Evolutionary conservation across 2,797 vertebrate species (phyloP).

Genomic region (Hippoglossus hippoglossus): DNA sequence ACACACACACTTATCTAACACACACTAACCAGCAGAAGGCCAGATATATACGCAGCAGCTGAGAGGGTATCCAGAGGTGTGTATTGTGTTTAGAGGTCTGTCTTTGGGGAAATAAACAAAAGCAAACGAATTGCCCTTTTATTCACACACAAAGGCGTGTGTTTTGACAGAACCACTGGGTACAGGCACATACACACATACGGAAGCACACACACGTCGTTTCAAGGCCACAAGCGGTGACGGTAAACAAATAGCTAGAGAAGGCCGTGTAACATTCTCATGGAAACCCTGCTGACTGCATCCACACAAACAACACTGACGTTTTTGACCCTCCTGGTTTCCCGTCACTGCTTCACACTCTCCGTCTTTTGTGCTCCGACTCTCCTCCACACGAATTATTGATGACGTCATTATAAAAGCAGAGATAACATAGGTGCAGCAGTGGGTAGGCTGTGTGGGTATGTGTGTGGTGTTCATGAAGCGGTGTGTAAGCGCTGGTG

Average conservation of each 20-base stretch:
- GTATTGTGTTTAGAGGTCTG: conserved; percentile 27
- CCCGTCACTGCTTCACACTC: not conserved
- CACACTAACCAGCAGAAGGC: not conserved
- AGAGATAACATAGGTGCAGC: conserved; percentile 29
- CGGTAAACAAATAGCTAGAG: conserved; percentile 38
- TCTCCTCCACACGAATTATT: conserved; percentile 14
- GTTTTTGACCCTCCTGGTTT: conserved; percentile 2
- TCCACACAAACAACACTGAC: conserved; percentile 23
- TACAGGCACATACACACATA: not conserved
- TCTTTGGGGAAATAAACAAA: conserved; percentile 57
- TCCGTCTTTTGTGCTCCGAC: not conserved
- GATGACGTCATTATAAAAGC: conserved; percentile 38
- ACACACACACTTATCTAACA: not conserved
- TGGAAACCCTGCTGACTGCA: not conserved
- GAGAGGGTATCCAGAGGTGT: not conserved
- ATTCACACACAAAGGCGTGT: conserved; percentile 4
- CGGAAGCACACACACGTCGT: not conserved
- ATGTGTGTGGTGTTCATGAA: conserved; percentile 15
- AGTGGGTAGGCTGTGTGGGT: conserved; percentile 30
- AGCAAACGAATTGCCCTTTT: conserved; percentile 50
- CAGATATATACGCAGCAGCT: conserved; percentile 10
- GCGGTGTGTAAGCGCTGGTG: conserved; percentile 14
- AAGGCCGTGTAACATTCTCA: conserved; percentile 11
- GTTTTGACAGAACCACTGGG: conserved; percentile 4
- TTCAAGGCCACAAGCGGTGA: conserved; percentile 4